Conservation (phyloP, 2,888 invertebrate genomes). For the Mystacides longicornis region DNA sequence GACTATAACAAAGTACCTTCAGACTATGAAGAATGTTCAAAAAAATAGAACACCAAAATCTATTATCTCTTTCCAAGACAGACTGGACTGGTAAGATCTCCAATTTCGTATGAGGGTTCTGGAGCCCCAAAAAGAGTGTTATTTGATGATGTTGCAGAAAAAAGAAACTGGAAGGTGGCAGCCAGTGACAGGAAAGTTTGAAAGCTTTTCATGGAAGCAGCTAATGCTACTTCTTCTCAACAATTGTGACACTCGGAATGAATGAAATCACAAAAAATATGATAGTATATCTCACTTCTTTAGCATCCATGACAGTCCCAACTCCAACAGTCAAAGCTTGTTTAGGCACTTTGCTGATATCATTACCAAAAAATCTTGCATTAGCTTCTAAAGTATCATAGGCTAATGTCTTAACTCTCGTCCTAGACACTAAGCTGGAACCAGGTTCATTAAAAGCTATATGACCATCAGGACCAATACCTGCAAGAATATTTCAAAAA, state of each 20-base stretch:
- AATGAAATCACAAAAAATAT: no score
- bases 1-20: no score
- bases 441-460: conserved; percentile 99
- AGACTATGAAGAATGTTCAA: no score
- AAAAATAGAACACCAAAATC: no score
- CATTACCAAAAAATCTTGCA: conserved; percentile 94
- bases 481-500: conserved; percentile 37
- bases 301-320: conserved; percentile 97
- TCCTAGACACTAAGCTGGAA: conserved; percentile 90
- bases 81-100: no score
- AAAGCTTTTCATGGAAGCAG: neutral
- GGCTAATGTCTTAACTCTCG: conserved; percentile 92
- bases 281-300: no score
- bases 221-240: neutral
- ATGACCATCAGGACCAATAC: conserved; percentile 99
- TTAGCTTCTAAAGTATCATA: conserved; percentile 96
- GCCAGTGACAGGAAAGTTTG: no score
- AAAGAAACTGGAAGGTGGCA: no score
- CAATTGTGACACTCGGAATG: no score
- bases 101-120: no score
- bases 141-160: neutral
- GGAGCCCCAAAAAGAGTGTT: no score
- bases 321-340: conserved; percentile 97
- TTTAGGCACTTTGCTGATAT: conserved; percentile 88
- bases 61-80: no score